Percentiles rank a stretch among this genome's conserved stretches.
These are phyloP conservation scores for Pegoplata infirma DNA, from an alignment of 2,888 invertebrate species.

Conservation along the genomic window DNA sequence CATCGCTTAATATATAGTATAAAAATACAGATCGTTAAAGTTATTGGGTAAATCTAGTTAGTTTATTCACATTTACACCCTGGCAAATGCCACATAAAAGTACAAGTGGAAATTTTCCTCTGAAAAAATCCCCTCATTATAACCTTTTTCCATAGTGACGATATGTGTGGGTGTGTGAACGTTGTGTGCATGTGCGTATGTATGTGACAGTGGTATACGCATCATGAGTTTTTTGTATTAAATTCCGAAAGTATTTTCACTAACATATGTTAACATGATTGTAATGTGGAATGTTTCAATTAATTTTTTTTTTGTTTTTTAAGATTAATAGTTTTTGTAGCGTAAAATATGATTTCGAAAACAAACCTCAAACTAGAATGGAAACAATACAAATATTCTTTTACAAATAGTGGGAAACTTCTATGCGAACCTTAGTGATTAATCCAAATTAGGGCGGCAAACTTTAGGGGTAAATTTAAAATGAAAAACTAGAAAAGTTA, in stretches of 20 bases:
- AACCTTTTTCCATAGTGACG: background rate
- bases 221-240: background rate
- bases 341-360: conserved; percentile 30
- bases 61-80: conserved; percentile 6
- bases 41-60: background rate
- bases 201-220: background rate
- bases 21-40: no score
- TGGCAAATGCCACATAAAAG: background rate
- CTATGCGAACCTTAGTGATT: no score
- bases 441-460: background rate
- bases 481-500: no score
- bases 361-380: background rate
- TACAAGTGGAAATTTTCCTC: background rate
- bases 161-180: no score
- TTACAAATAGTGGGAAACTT: conserved; percentile 6
- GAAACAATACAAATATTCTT: background rate
- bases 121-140: background rate
- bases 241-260: background rate
- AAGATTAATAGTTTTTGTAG: conserved; percentile 43
- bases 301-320: conserved; percentile 36
- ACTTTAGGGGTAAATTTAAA: no score
- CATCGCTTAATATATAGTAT: no score
- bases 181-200: no score
- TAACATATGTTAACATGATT: background rate
- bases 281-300: conserved; percentile 49